A percentile compares a stretch with the other conserved stretches of the same genome.
These are phyloP conservation scores for Protosalanx chinensis DNA, from an alignment of 2,797 vertebrate genomes.

Conservation along the genomic window DNA sequence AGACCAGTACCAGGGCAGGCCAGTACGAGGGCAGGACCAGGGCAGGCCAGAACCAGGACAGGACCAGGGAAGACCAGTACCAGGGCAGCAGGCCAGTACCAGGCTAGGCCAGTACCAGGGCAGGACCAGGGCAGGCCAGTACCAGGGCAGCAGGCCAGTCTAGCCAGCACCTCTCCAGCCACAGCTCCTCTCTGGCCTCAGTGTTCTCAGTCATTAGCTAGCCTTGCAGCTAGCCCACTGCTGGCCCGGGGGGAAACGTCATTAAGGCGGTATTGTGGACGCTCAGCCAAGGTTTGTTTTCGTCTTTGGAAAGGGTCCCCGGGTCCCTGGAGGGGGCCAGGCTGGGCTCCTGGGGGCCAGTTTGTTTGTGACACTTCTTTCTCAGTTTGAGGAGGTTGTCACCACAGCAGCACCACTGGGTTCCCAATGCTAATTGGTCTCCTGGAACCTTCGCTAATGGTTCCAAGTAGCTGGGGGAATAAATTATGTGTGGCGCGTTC, in stretches of 20 bases:
- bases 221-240: constrained; percentile 58
- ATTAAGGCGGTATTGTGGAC: constrained; percentile 74
- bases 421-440: constrained; percentile 83
- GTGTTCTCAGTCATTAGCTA: constrained; percentile 67
- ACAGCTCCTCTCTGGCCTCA: constrained; percentile 19
- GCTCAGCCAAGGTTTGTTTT: constrained; percentile 78
- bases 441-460: constrained; percentile 83
- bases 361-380: constrained; percentile 83
- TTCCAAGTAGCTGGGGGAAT: constrained; percentile 78
- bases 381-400: constrained; percentile 81
- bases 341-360: constrained; percentile 74
- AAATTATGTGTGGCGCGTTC: constrained; percentile 72
- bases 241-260: constrained; percentile 67
- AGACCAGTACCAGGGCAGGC: too few relatives aligned
- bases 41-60: too few relatives aligned
- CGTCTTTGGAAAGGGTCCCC: constrained; percentile 64
- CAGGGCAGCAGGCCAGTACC: too few relatives aligned
- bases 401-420: constrained; percentile 74
- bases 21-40: too few relatives aligned
- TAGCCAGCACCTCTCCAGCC: constrained; percentile 21
- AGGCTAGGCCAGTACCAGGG: too few relatives aligned
- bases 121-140: constrained; percentile 1
- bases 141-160: too few relatives aligned
- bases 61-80: too few relatives aligned
- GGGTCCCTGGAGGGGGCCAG: constrained; percentile 60